Evolutionary conservation across 2,113 vertebrate genomes (phyloP).

Genomic region (Hipposideros armiger): DNA sequence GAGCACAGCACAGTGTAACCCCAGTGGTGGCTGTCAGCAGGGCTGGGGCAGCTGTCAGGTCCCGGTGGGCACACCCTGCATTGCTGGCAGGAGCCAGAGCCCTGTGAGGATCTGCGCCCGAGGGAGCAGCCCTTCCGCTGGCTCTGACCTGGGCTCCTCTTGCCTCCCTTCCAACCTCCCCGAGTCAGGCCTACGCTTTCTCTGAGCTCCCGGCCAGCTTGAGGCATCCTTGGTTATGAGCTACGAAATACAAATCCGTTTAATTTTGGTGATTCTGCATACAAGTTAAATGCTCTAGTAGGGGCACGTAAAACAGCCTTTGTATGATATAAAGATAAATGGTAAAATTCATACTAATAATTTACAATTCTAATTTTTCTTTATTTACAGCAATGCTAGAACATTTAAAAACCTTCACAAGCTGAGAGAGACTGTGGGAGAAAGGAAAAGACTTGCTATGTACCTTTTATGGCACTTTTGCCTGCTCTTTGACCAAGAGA

Average conservation of each 20-base stretch:
- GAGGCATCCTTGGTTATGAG: background rate
- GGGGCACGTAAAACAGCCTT: background rate
- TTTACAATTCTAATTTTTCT: background rate
- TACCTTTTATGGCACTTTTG: background rate
- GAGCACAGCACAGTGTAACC: background rate
- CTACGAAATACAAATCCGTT: background rate
- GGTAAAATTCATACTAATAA: background rate
- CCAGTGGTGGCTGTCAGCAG: background rate
- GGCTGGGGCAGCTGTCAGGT: background rate
- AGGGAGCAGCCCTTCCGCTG: fast-evolving
- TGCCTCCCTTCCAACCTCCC: background rate
- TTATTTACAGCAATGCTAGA: background rate
- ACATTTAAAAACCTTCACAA: background rate
- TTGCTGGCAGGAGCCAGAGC: no score
- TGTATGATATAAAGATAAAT: background rate
- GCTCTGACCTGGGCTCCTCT: background rate
- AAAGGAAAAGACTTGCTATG: background rate
- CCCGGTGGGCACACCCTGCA: no score
- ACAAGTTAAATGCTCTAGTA: background rate
- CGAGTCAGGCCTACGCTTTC: background rate
- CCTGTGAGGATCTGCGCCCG: background rate
- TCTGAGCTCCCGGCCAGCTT: background rate
- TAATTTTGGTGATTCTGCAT: background rate
- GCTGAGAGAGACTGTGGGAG: background rate
- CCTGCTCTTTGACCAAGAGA: background rate